phyloP scores from a whole-genome alignment of 2,113 vertebrate species.

The Percopsis transmontana region DNA sequence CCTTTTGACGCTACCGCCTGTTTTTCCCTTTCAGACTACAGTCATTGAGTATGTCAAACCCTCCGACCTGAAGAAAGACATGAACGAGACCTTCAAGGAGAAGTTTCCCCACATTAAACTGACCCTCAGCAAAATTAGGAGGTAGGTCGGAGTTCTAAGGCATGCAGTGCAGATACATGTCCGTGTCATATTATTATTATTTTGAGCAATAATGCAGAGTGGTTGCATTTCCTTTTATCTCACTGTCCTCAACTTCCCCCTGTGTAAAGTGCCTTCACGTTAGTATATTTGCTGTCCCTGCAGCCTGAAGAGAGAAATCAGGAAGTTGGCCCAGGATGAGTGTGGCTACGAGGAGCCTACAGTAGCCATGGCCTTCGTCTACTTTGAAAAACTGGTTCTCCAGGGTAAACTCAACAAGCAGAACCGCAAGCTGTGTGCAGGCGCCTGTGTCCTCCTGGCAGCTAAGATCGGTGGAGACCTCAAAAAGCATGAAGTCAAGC shows the following conservation, averaged over 20 bases:
- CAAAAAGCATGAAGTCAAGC: conserved; percentile 96
- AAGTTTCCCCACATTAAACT: conserved; percentile 97
- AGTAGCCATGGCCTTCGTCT: conserved; percentile 97
- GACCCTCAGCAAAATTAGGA: conserved; percentile 97
- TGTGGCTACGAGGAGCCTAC: conserved; percentile 95
- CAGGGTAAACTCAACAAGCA: conserved; percentile 98
- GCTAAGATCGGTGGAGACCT: conserved; percentile 98
- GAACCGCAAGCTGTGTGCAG: conserved; percentile 97
- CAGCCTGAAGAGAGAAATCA: conserved; percentile 96
- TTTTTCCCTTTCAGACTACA: conserved; percentile 85
- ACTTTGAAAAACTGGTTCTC: conserved; percentile 98
- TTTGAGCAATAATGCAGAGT: background rate
- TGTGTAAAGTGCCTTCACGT: background rate
- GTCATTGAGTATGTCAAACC: conserved; percentile 98
- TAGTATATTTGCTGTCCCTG: background rate
- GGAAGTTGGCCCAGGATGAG: conserved; percentile 93
- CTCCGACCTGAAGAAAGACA: conserved; percentile 98
- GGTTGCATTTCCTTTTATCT: background rate
- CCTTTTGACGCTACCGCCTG: conserved; percentile 1
- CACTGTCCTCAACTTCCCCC: background rate
- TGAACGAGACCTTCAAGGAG: conserved; percentile 99
- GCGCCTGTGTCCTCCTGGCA: conserved; percentile 93
- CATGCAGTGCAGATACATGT: too few species aligned
- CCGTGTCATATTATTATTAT: too few species aligned
- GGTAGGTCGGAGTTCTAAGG: conserved; percentile 70